phyloP scores from a whole-genome alignment of 2,888 invertebrate genomes.

The Ectemnius lituratus region DNA sequence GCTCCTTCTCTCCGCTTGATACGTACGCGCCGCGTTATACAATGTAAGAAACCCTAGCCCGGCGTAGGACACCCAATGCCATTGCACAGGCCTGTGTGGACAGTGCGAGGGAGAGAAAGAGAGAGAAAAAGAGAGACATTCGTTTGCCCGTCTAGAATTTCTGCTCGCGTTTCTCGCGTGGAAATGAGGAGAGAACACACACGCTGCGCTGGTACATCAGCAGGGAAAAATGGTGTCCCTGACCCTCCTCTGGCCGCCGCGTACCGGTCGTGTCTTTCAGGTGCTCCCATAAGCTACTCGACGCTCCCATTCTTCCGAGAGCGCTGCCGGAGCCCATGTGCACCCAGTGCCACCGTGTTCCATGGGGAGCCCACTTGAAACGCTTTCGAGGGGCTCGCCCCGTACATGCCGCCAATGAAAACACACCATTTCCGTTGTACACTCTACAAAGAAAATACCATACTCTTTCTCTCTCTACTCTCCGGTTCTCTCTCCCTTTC shows the following conservation, averaged over 20 bases:
- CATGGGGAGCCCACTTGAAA: too few species aligned
- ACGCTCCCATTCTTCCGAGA: conserved; percentile 50
- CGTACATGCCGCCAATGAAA: neutral
- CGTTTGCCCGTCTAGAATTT: conserved; percentile 44
- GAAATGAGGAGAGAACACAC: conserved; percentile 34
- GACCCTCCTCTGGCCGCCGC: neutral
- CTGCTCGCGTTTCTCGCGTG: conserved; percentile 30
- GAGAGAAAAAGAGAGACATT: conserved; percentile 11
- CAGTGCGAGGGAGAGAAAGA: too few species aligned
- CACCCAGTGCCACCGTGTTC: neutral
- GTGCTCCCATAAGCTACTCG: conserved; percentile 56
- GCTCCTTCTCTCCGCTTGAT: conserved; percentile 6
- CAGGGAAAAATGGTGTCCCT: conserved; percentile 10
- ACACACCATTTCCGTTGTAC: neutral
- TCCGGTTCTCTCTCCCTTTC: too few species aligned
- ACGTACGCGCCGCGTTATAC: conserved; percentile 29
- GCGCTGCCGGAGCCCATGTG: conserved; percentile 3
- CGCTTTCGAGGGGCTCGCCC: too few species aligned
- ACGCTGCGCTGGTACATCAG: conserved; percentile 16
- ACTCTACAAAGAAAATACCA: neutral
- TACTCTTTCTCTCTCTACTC: neutral
- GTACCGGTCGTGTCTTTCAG: neutral
- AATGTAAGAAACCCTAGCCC: conserved; percentile 43
- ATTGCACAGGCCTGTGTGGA: conserved; percentile 15
- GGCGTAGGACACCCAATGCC: conserved; percentile 26